Evolutionary conservation across 2,797 vertebrate species (phyloP).

Genomic region (Tinamus major): DNA sequence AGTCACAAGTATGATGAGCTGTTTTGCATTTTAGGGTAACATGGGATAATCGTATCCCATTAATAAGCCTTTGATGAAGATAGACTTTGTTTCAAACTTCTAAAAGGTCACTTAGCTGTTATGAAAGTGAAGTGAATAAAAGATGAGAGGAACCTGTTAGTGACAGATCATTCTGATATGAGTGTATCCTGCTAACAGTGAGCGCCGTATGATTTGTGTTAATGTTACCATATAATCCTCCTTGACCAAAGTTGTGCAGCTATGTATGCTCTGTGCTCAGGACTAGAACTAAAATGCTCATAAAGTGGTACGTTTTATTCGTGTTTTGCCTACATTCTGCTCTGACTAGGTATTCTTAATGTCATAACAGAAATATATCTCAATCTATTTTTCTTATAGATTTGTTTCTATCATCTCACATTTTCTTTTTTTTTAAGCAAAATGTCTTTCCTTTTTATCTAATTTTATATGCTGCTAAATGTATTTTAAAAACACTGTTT

Average conservation of each 20-base stretch:
- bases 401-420: constrained; percentile 75
- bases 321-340: constrained; percentile 73
- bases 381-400: constrained; percentile 79
- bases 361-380: constrained; percentile 68
- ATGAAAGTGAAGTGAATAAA: constrained; percentile 9
- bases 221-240: constrained; percentile 67
- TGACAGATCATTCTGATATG: constrained; percentile 15
- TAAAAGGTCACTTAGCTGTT: constrained; percentile 48
- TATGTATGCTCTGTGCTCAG: constrained; percentile 77
- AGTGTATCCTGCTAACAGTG: constrained; percentile 53
- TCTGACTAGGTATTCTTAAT: constrained; percentile 66
- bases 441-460: constrained; percentile 77
- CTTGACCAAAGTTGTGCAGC: constrained; percentile 82
- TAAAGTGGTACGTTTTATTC: constrained; percentile 56
- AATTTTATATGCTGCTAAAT: constrained; percentile 85
- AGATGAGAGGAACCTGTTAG: constrained; percentile 26
- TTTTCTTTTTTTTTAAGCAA: constrained; percentile 75
- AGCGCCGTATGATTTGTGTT: constrained; percentile 66
- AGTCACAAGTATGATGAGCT: constrained; percentile 44
- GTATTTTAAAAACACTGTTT: constrained; percentile 81
- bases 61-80: constrained; percentile 35
- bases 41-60: neutral
- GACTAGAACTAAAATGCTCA: constrained; percentile 72
- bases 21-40: constrained; percentile 41
- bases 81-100: neutral